These are phyloP conservation scores for human (Homo sapiens) DNA, from an alignment of 2,113 vertebrate genomes.

Conservation along the genomic window GRCh38 chr16:53898001-53898500, in stretches of 20 bases:
- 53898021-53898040: background rate
- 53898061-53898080: background rate
- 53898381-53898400: background rate
- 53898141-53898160: background rate
- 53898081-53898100: background rate
- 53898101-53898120: background rate
- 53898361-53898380: background rate
- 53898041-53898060: fast-evolving
- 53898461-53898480: fast-evolving
- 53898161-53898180: background rate
- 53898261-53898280: background rate
- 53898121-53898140: background rate
- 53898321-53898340: background rate
- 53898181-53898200: fast-evolving
- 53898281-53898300: background rate
- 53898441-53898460: background rate
- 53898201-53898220: too few species aligned
- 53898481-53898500: background rate
- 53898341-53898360: background rate
- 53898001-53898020: background rate
- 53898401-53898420: background rate
- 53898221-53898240: background rate
- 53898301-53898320: background rate
- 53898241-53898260: background rate
- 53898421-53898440: background rate